These are phyloP conservation scores for Platalea minor DNA, from an alignment of 2,797 vertebrate species.

Conservation along the genomic window DNA sequence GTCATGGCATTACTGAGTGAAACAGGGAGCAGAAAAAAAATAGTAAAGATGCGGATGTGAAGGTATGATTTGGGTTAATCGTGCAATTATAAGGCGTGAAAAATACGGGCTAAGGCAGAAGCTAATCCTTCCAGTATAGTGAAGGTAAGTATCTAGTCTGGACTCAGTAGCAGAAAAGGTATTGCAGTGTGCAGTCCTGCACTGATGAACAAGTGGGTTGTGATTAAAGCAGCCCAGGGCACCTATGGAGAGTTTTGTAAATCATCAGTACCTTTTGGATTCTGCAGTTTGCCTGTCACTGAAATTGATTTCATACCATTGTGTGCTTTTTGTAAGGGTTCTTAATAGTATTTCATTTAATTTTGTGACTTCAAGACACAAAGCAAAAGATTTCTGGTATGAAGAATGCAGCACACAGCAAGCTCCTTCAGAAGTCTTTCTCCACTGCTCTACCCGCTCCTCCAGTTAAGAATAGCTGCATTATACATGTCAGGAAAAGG, in stretches of 20 bases:
- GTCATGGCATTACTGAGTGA: background rate
- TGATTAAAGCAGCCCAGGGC: background rate
- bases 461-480: background rate
- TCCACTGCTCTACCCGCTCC: background rate
- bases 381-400: background rate
- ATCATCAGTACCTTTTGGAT: background rate
- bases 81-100: background rate
- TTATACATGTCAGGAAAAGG: background rate
- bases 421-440: background rate
- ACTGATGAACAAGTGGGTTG: background rate
- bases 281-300: background rate
- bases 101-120: background rate
- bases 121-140: background rate
- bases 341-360: background rate
- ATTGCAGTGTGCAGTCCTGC: background rate
- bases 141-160: background rate
- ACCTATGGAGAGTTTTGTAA: background rate
- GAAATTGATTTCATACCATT: background rate
- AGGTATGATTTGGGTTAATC: background rate
- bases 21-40: background rate
- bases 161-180: background rate
- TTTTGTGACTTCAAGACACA: background rate
- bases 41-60: background rate
- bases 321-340: background rate
- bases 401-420: background rate